Evolutionary conservation across 2,888 invertebrate genomes (phyloP).

Genomic region (Crematogaster levior): DNA sequence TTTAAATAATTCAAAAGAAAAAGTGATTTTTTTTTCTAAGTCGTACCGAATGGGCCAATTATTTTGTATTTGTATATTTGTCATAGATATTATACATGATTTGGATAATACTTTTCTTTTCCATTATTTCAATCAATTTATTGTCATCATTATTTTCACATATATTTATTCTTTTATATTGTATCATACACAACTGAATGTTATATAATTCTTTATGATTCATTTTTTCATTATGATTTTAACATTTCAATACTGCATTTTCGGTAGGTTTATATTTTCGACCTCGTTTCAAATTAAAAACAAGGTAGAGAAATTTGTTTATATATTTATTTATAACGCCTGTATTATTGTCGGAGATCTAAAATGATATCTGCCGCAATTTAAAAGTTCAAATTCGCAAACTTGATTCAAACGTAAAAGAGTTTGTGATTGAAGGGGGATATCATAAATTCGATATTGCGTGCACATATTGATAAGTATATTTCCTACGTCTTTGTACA

Average conservation of each 20-base stretch:
- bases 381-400: slow-evolving; percentile 17
- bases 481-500: not conserved
- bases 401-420: slow-evolving; percentile 12
- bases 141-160: not conserved
- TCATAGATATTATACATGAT: not conserved
- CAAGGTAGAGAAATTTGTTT: not conserved
- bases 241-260: not conserved
- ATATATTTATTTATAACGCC: not conserved
- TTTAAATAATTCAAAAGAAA: not conserved
- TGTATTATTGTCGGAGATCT: not conserved
- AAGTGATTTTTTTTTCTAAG: not conserved
- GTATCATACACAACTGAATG: not conserved
- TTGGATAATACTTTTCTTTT: not conserved
- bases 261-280: not conserved
- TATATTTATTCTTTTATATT: not conserved
- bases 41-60: not conserved
- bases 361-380: not conserved
- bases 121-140: not conserved
- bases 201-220: not conserved
- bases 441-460: slow-evolving; percentile 24
- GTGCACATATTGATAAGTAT: slow-evolving; percentile 22
- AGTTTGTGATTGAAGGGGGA: not conserved
- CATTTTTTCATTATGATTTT: slow-evolving; percentile 4
- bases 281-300: not conserved
- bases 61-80: not conserved